Base-by-base conservation (phyloP, 1,140 invertebrate species). In the Steinernema feltiae region DNA sequence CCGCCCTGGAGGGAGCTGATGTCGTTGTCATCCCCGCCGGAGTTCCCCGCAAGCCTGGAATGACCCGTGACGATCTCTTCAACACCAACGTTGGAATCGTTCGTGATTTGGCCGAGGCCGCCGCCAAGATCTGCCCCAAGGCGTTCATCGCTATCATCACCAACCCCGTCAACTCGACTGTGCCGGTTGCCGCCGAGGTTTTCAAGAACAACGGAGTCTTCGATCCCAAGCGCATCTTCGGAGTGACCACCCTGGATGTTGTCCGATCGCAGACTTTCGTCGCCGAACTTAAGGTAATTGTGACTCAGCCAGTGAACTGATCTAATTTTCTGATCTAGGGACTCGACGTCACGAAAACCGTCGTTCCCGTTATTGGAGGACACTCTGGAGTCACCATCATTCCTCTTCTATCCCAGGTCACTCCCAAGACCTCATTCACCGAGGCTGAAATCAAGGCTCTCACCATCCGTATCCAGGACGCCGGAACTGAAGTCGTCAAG, bases 41-140 rank as follows among this genome's bases (percentile, higher is more conserved):
- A 80, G 94, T 99, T 0, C 96, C 96, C 69, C 91, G 96, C 80
- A 99, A 99, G 88, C 96, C 96, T 41, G 95, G 89, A 18, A 90
- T 90, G 89, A 90, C 89, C 3, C 84, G 89, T 79, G 96, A 99
- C 89, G 97, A 99, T 89, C 90, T 99, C 17, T 99, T 99, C 89
- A 97, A 97, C 88, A 97, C 94, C 2, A 99, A 99, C 88, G 97
- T 97, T 29, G 92, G 92, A n/a, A 97, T 99, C 86, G 95, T 98
- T 1, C 90, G 92, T 41, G 94, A 97, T 88, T 89, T 99, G 30
- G 91, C 91, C 3, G 88, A 90, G 76, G 92, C 91, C 21, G 89
- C 91, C 83, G 93, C 94, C 41, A 89, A 93, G 87, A 91, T 91
- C 78, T 91, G 92, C 71, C 97, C 97, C 69, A 94, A 96, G 85